A percentile compares a stretch with the other conserved stretches of the same genome.
phyloP scores from a whole-genome alignment of 2,797 vertebrate species.

The Spatula clypeata region DNA sequence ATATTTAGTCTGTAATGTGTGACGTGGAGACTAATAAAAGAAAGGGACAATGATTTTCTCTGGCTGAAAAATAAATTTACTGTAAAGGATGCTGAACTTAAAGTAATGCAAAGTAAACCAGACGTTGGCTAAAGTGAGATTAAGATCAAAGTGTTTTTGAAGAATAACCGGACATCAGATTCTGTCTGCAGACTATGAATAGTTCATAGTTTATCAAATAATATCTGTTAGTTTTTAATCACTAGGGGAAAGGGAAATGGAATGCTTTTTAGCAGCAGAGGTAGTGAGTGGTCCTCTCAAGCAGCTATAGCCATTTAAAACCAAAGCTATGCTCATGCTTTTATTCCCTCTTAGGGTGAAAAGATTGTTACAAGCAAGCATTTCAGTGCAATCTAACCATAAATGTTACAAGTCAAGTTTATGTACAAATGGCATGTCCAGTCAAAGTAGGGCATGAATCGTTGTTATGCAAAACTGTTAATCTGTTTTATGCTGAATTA shows the following conservation, averaged over 20 bases:
- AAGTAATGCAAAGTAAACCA: slow-evolving; percentile 1
- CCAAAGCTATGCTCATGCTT: background rate
- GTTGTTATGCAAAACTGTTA: background rate
- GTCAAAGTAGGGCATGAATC: background rate
- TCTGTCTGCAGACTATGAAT: background rate
- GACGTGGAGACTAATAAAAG: background rate
- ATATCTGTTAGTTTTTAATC: background rate
- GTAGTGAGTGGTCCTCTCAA: background rate
- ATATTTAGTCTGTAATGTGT: background rate
- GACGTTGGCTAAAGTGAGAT: background rate
- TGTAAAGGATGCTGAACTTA: background rate
- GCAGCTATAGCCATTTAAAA: background rate
- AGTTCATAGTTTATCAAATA: background rate
- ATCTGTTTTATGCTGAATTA: background rate
- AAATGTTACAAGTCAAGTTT: background rate
- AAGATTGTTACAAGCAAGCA: background rate
- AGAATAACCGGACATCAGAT: background rate
- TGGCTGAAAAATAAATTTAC: slow-evolving; percentile 11
- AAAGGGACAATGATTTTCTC: background rate
- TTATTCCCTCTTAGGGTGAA: background rate
- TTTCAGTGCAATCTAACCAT: background rate
- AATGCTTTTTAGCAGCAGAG: background rate
- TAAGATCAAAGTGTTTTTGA: background rate
- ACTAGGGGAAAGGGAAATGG: background rate
- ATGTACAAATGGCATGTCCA: background rate